A percentile compares a stretch with the other conserved stretches of the same genome.
phyloP scores from a whole-genome alignment of 2,113 vertebrate genomes.

The Nerophis ophidion region DNA sequence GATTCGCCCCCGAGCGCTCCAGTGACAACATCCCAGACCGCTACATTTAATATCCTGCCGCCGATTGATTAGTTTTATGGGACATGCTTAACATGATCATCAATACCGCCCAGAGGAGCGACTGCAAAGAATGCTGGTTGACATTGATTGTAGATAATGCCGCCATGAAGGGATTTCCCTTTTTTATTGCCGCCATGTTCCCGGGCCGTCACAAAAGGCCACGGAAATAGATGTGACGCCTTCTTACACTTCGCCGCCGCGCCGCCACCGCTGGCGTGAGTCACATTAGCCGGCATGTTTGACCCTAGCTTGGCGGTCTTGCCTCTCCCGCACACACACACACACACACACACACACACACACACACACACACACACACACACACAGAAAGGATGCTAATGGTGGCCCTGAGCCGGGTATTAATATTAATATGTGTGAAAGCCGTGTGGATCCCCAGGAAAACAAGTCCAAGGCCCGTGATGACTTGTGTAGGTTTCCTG shows the following conservation, averaged over 20 bases:
- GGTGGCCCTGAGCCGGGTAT: constrained; percentile 69
- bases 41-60: constrained; percentile 66
- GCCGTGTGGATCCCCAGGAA: constrained; percentile 63
- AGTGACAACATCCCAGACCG: constrained; percentile 63
- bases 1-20: constrained; percentile 57
- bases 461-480: constrained; percentile 76
- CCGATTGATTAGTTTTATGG: constrained; percentile 67
- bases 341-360: too few species aligned
- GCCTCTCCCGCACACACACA: constrained; percentile 46
- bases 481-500: constrained; percentile 67
- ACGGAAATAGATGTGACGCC: background rate
- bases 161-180: constrained; percentile 15
- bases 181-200: background rate
- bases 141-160: constrained; percentile 36
- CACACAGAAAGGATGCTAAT: constrained; percentile 42
- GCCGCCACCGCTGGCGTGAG: constrained; percentile 34
- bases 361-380: background rate
- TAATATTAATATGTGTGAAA: constrained; percentile 80
- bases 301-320: constrained; percentile 50
- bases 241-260: background rate
- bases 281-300: constrained; percentile 61
- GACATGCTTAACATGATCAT: constrained; percentile 64
- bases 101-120: constrained; percentile 52
- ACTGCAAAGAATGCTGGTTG: constrained; percentile 36
- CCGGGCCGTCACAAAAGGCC: constrained; percentile 12